These are phyloP conservation scores for Chionodraco myersi DNA, from an alignment of 2,113 vertebrate species.

Conservation along the genomic window DNA sequence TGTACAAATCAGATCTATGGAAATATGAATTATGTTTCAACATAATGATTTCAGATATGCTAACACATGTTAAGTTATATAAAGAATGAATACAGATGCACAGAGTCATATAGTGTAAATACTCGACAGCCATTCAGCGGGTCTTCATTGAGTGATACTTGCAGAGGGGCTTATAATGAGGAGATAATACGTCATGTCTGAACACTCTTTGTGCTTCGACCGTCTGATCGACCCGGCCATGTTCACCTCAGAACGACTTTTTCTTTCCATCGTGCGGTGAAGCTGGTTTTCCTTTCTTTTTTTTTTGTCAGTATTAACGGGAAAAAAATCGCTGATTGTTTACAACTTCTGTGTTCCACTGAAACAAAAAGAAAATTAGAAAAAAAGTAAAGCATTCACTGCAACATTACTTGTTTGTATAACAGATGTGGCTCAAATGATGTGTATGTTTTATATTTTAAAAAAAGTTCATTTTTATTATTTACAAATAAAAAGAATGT, in stretches of 20 bases:
- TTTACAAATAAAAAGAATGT: conserved; percentile 90
- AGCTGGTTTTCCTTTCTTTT: conserved; percentile 74
- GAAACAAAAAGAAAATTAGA: conserved; percentile 73
- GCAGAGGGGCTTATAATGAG: conserved; percentile 84
- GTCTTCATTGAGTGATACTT: conserved; percentile 87
- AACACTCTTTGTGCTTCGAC: conserved; percentile 91
- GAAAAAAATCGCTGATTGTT: conserved; percentile 83
- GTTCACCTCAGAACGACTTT: conserved; percentile 83
- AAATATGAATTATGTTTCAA: conserved; percentile 73
- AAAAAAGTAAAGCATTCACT: conserved; percentile 82
- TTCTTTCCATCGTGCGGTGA: conserved; percentile 86
- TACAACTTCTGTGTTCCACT: conserved; percentile 86
- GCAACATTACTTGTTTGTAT: conserved; percentile 87
- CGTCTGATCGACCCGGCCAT: conserved; percentile 87
- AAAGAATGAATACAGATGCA: conserved; percentile 66
- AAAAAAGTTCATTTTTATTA: conserved; percentile 87
- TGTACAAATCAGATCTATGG: conserved; percentile 87
- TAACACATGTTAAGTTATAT: conserved; percentile 56
- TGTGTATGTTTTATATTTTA: conserved; percentile 87
- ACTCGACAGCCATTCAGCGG: conserved; percentile 89
- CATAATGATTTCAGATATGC: conserved; percentile 68
- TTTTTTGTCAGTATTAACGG: conserved; percentile 82
- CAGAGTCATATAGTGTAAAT: conserved; percentile 80
- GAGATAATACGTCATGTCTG: conserved; percentile 83
- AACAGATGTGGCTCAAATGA: conserved; percentile 88